These are phyloP conservation scores for Podarcis siculus DNA, from an alignment of 2,797 vertebrate species.

Conservation along the genomic window DNA sequence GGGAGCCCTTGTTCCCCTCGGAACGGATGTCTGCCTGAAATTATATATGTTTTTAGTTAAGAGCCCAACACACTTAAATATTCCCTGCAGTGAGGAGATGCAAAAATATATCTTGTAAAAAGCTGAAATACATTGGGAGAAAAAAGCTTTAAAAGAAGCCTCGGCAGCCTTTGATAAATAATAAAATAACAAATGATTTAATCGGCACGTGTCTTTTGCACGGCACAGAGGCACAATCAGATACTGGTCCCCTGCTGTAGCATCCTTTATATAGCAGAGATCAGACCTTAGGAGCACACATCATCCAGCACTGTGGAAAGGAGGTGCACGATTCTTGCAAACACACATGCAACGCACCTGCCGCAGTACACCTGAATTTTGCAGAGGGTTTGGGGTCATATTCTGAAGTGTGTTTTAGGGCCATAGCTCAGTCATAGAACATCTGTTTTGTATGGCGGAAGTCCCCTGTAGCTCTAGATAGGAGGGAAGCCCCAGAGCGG, in stretches of 20 bases:
- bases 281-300: neutral
- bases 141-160: conserved; percentile 52
- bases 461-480: too few species aligned
- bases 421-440: too few species aligned
- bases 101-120: conserved; percentile 51
- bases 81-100: conserved; percentile 54
- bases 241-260: too few species aligned
- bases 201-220: neutral
- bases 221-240: too few species aligned
- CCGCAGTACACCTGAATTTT: too few species aligned
- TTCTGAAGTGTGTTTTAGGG: too few species aligned
- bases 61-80: conserved; percentile 38
- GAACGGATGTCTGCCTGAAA: conserved; percentile 54
- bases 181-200: neutral
- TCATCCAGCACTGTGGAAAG: neutral
- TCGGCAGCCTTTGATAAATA: conserved; percentile 43
- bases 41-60: conserved; percentile 64
- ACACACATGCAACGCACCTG: neutral
- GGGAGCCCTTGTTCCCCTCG: conserved; percentile 22
- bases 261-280: too few species aligned
- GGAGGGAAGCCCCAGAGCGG: too few species aligned
- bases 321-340: neutral
- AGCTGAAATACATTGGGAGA: conserved; percentile 45
- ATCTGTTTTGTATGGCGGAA: too few species aligned
- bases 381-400: too few species aligned